Base-by-base conservation (phyloP, 2,888 invertebrate species). In the Temnothorax unifasciatus region DNA sequence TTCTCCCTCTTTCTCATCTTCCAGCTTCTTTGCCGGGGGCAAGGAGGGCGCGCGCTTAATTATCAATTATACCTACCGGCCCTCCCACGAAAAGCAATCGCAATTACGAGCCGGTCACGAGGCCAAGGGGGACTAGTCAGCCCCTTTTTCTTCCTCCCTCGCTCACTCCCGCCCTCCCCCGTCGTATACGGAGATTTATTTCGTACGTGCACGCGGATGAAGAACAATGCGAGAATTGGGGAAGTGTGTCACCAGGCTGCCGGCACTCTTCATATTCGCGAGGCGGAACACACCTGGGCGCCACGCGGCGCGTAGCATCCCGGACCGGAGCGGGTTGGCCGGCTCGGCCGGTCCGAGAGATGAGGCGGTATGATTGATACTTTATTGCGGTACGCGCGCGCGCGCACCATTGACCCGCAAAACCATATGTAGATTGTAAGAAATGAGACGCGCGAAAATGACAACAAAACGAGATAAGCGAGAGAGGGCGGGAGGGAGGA, bases 211-310 rank as follows among this genome's bases (percentile, higher is more conserved):
- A 83, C 84, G 85, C 90, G 87, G 87, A 89, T 88, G 87, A 90
- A 90, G 90, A 92, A 93, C 92, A 92, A 92, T 90, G 83, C 88
- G 87, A 91, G 92, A 93, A 93, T 92, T 93, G 91, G 93, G 92
- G 91, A 93, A 93, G 93, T 93, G 92, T 92, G 93, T 89, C 93
- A 92, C 88, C 87, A 86, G 86, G 84, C 83, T 71, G 85, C 85
- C 61, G 87, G 81, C 54, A 66, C 86, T 77, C 73, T 64, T 68
- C 85, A 71, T 84, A 79, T 75, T 85, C 59, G 82, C 74, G 66
- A 81, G 83, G 57, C 68, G 77, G 54, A 77, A 86, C 85, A 52
- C 86, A 86, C 86, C 86, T 89, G 89, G 86, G 75, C 82, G 69
- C 71, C 79, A 41, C 84, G 61, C 89, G 82, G 86, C 85, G 86